Evolutionary conservation across 2,797 vertebrate species (phyloP).

Genomic region (Gymnodraco acuticeps): DNA sequence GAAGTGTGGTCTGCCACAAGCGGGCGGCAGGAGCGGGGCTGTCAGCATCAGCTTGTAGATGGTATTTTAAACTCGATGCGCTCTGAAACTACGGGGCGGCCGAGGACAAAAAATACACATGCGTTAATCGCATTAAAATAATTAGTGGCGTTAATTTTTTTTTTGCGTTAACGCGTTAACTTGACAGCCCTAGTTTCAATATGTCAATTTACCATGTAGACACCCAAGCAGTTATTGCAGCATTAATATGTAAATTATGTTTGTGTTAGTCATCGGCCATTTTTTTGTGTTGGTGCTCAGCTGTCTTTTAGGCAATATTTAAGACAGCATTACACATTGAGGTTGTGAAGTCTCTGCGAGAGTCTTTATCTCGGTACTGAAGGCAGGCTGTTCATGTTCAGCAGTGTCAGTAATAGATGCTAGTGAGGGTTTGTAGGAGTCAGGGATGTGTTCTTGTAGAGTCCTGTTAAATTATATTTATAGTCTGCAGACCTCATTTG

Average conservation of each 20-base stretch:
- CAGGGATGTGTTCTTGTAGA: not conserved
- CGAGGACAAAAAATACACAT: no score
- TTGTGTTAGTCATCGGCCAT: not conserved
- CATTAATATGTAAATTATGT: not conserved
- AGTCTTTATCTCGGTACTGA: not conserved
- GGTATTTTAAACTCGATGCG: no score
- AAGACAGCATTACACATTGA: not conserved
- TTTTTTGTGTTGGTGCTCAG: constrained; percentile 2
- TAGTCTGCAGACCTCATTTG: no score
- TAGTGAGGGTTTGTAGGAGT: constrained; percentile 2
- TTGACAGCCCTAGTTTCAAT: no score
- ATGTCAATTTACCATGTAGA: not conserved
- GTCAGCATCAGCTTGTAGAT: no score
- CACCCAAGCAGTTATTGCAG: not conserved
- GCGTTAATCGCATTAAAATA: no score
- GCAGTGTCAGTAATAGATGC: constrained; percentile 3
- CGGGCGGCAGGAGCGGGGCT: no score
- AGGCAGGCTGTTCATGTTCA: constrained; percentile 11
- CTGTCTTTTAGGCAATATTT: not conserved
- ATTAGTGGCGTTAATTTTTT: no score
- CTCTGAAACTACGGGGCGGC: no score
- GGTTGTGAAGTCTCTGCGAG: constrained; percentile 3
- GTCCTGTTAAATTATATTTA: not conserved
- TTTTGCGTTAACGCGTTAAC: no score
- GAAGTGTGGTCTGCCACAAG: no score